Conservation (phyloP, 2,888 invertebrate species). For the Pammene fasciana region DNA sequence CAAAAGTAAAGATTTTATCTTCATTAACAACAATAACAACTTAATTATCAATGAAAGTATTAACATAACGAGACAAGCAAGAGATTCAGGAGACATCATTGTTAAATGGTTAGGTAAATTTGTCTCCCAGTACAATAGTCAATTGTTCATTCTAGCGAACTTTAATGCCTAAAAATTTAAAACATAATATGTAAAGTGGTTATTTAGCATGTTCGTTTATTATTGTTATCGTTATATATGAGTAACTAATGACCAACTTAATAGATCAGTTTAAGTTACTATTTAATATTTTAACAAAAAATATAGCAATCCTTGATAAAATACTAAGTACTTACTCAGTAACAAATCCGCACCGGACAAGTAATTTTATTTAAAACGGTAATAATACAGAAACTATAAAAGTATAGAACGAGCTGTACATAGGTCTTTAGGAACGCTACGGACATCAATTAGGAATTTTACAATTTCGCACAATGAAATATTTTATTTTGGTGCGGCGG, state of each 20-base stretch:
- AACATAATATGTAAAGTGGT: too few species aligned
- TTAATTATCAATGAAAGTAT: conserved; percentile 2
- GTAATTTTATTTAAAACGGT: neutral
- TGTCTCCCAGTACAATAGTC: conserved; percentile 31
- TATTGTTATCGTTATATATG: too few species aligned
- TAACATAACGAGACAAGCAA: conserved; percentile 12
- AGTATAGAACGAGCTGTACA: neutral
- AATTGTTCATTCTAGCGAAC: neutral
- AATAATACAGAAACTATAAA: neutral
- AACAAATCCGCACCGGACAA: too few species aligned
- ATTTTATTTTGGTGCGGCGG: conserved; percentile 16
- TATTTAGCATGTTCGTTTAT: too few species aligned
- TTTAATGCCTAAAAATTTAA: neutral
- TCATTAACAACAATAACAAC: neutral
- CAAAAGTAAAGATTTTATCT: neutral
- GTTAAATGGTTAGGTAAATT: conserved; percentile 32
- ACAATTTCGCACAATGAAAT: conserved; percentile 26
- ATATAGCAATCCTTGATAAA: too few species aligned
- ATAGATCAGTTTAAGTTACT: too few species aligned
- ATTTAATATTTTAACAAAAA: too few species aligned
- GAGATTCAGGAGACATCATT: conserved; percentile 40
- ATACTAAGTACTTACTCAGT: too few species aligned
- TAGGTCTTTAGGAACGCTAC: conserved; percentile 1
- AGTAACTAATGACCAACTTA: too few species aligned
- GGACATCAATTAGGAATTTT: conserved; percentile 18